Evolutionary conservation across 1,140 invertebrate genomes (phyloP), one percentile per base, ranked within the genome.

Genomic region (Ladona fulva): DNA sequence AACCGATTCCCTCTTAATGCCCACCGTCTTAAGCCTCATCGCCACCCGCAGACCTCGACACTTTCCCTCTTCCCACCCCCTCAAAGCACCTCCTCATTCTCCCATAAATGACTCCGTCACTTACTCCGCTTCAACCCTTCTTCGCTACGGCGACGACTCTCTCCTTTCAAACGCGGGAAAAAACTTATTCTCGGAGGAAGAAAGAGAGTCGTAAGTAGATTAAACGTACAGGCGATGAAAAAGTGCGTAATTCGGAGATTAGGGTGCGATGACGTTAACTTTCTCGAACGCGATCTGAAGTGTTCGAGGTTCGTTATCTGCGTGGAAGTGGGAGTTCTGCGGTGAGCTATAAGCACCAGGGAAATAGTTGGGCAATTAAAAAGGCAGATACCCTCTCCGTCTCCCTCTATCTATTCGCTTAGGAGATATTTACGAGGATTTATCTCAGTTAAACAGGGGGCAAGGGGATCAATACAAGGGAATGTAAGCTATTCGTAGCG

Each of bases 231-330:
- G n/a, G 52, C 52, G 52, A 66, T 22, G 52, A 66, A 66, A 66
- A 66, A 66, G 52, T 19, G 44, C 19, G 44, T 52, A 52, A 52
- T 52, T 52, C 12, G 16, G 5, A 3, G 52, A 66, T 66, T 12
- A 12, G 52, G 14, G 52, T 19, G 52, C 52, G 52, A 66, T 66
- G 52, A 66, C 52, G 3, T 66, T 66, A 66, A 66, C 52, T 66
- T 12, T 66, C 52, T 12, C 16, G 52, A 52, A 52, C 19, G 19
- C 44, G 44, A 52, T 52, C 19, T 19, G 44, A 66, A 66, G 52
- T 12, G 52, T 66, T 66, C 52, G 52, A 66, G 52, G 52, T 66
- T 66, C 52, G 52, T 66, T 66, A 66, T 66, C 52, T 66, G 52
- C 52, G 3, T 66, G 52, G 12, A 66, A 66, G 52, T 66, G 52